These are phyloP conservation scores for Ceratitis capitata DNA, from an alignment of 1,140 invertebrate genomes.

Conservation along the genomic window DNA sequence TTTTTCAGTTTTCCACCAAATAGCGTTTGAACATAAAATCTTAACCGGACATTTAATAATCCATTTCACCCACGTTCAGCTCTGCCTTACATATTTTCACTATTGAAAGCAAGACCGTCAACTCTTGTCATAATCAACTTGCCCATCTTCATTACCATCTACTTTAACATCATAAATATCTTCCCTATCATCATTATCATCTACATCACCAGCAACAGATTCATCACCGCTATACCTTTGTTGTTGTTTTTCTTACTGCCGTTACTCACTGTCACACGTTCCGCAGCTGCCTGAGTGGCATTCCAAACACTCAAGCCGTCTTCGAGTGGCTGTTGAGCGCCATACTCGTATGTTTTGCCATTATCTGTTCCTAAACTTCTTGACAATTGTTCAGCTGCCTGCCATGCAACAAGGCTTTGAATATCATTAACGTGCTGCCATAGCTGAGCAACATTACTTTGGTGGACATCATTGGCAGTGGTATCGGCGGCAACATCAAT, in stretches of 20 bases:
- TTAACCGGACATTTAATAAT: too few species aligned
- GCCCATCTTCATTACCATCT: neutral
- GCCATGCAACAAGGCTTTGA: neutral
- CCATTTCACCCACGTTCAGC: too few species aligned
- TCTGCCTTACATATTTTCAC: too few species aligned
- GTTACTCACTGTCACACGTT: neutral
- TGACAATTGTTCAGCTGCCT: neutral
- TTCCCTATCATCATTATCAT: neutral
- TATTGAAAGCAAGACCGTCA: too few species aligned
- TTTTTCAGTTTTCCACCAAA: too few species aligned
- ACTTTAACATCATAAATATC: neutral
- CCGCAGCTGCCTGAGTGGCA: neutral
- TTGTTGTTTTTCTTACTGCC: neutral
- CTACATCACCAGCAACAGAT: neutral
- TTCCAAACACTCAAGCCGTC: neutral
- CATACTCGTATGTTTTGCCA: constrained; percentile 22
- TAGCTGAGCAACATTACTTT: neutral
- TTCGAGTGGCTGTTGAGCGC: neutral
- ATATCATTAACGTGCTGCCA: neutral
- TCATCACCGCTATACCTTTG: neutral
- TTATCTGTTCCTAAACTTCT: constrained; percentile 11
- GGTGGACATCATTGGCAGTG: neutral
- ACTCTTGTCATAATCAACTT: constrained; percentile 17
- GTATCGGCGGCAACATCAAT: neutral
- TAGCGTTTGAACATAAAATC: too few species aligned